Evolutionary conservation across 2,888 invertebrate genomes (phyloP), one percentile per base, ranked within the genome.

Genomic region (Protonemura montana): DNA sequence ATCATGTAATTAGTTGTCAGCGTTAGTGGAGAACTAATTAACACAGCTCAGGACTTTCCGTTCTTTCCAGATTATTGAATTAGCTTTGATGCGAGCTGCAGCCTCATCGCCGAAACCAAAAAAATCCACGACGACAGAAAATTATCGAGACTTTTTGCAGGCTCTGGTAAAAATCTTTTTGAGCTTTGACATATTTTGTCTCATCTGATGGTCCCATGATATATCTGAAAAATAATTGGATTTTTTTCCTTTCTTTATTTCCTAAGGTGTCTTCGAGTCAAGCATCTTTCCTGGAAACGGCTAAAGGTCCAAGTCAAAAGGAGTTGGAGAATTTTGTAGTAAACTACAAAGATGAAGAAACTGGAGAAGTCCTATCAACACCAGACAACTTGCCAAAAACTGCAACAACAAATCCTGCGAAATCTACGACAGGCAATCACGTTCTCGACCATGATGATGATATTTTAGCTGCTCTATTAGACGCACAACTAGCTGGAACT

Each of bases 331-430:
- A 59, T 59, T 59, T 59, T 13, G 59, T 59, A 2, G 7, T 59
- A 3, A 59, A 59, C 59, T 59, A 59, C 21, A 59, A 59, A 59
- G 59, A 35, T 10, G 35, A 59, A 59, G 59, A 59, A 21, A 21
- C 3, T 59, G 59, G 59, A 59, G 59, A 59, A 59, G 59, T 59
- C 59, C 21, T 59, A 59, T 59, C 59, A 59, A 59, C 59, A 59
- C 59, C 59, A 59, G 59, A 59, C 59, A 59, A 59, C 21, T 21
- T 83, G 29, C 30, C 80, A 82, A 85, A 85, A 27, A 82, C 87
- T 35, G 30, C 85, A 25, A 92, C 92, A 88, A 92, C 93, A 89
- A 93, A 92, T 89, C 91, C 92, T 86, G 27, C 26, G 83, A 35
- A 83, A 84, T 26, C 41, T 83, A 42, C 78, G 3, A 78, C 78